Percentiles rank a stretch among this genome's conserved stretches.
phyloP scores from a whole-genome alignment of 1,140 invertebrate species.

The Aporrectodea caliginosa region DNA sequence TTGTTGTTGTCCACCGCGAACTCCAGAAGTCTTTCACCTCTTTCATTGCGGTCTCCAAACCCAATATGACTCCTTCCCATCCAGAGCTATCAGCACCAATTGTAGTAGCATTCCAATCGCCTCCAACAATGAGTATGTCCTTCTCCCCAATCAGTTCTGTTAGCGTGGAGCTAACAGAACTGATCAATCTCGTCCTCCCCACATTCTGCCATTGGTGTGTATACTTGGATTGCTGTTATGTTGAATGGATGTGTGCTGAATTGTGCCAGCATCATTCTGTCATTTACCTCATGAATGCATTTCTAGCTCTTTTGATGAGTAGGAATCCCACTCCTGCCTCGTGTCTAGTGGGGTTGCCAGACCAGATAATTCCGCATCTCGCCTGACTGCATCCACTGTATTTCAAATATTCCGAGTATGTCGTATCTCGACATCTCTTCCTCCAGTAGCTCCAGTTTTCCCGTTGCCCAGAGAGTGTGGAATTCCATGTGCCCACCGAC shows the following conservation, averaged over 20 bases:
- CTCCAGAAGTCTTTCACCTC: not conserved
- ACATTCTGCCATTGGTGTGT: not conserved
- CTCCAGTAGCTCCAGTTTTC: no score
- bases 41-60: constrained; percentile 9
- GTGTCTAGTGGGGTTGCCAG: no score
- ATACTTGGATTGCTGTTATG: not conserved
- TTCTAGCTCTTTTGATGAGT: no score
- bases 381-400: no score
- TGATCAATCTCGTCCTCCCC: not conserved
- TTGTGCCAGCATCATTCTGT: not conserved
- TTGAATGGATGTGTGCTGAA: not conserved
- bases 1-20: not conserved
- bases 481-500: no score
- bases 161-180: not conserved
- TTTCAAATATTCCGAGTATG: no score
- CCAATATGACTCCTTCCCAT: not conserved
- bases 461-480: no score
- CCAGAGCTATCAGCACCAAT: not conserved
- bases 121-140: not conserved
- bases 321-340: no score
- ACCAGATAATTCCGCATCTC: no score
- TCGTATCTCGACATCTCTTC: no score
- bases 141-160: not conserved
- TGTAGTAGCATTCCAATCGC: not conserved
- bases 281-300: no score